Evolutionary conservation across 2,797 vertebrate genomes (phyloP).

Genomic region (Nasua narica): DNA sequence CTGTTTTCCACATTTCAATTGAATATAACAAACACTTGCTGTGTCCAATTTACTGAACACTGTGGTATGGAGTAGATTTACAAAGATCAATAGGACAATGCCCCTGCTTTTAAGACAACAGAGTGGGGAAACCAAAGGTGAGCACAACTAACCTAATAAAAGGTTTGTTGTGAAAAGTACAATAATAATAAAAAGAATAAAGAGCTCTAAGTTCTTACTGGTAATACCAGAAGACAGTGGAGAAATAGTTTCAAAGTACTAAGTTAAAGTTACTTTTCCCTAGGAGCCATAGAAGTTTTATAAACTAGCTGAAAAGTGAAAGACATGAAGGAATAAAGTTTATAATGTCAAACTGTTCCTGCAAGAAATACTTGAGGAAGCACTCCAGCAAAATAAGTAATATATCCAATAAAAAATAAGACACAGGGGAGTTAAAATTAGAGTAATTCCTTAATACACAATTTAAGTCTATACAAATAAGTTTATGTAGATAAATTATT

Average conservation of each 20-base stretch:
- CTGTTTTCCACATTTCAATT: background rate
- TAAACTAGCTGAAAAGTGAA: background rate
- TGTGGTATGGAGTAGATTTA: too few species aligned
- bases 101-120: background rate
- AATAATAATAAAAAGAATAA: background rate
- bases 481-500: background rate
- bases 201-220: background rate
- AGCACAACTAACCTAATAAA: background rate
- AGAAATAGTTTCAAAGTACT: background rate
- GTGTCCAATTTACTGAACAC: background rate
- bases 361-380: constrained; percentile 2
- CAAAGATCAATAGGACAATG: background rate
- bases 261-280: background rate
- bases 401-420: background rate
- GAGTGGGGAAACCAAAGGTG: background rate
- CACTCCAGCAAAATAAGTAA: background rate
- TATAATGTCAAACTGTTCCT: background rate
- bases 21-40: background rate
- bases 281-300: background rate
- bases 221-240: background rate
- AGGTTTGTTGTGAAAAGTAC: background rate
- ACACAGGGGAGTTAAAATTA: background rate
- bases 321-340: constrained; percentile 16
- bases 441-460: background rate
- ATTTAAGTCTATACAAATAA: background rate